These are phyloP conservation scores for Aphidius gifuensis DNA, from an alignment of 1,140 invertebrate genomes.

Conservation along the genomic window DNA sequence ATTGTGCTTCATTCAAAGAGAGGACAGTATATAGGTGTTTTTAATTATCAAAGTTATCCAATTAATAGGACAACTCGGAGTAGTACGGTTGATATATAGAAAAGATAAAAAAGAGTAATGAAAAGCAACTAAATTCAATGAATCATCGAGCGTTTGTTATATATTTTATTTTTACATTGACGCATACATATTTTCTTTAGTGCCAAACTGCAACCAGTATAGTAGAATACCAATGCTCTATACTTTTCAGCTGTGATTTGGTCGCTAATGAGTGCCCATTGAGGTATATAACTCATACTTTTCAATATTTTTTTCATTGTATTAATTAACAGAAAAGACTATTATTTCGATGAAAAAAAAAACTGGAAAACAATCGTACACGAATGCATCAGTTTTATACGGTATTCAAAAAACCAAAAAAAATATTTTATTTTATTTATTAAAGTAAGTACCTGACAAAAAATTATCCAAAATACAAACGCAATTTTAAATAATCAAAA, in stretches of 20 bases:
- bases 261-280: constrained; percentile 33
- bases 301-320: constrained; percentile 28
- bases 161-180: constrained; percentile 3
- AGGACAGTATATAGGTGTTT: not conserved
- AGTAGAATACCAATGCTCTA: too few species aligned
- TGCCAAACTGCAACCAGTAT: not conserved
- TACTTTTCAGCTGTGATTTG: constrained; percentile 21
- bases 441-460: not conserved
- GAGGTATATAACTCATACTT: constrained; percentile 28
- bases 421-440: too few species aligned
- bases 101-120: not conserved
- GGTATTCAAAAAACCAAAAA: too few species aligned
- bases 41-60: constrained; percentile 27
- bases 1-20: constrained; percentile 2
- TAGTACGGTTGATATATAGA: not conserved
- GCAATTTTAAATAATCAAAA: constrained; percentile 39
- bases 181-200: not conserved
- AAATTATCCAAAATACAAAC: constrained; percentile 20
- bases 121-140: constrained; percentile 18
- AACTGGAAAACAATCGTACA: too few species aligned
- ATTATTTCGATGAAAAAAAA: too few species aligned
- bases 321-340: constrained; percentile 32
- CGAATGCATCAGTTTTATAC: constrained; percentile 5
- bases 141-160: constrained; percentile 16
- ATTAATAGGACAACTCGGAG: constrained; percentile 16